These are phyloP conservation scores for Acromyrmex charruanus DNA, from an alignment of 1,140 invertebrate species.

Conservation along the genomic window DNA sequence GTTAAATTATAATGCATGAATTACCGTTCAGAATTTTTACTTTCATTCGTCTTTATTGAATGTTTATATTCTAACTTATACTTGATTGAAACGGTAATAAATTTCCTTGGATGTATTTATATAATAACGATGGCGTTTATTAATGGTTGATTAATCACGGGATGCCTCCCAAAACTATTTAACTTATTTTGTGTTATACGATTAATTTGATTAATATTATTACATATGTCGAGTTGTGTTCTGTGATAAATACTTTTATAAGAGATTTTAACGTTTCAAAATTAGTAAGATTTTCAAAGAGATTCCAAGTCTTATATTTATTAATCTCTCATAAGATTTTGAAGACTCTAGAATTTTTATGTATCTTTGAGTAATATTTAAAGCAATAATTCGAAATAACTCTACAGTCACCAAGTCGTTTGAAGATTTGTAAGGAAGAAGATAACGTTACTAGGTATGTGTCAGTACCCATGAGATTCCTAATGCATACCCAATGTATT, in stretches of 20 bases:
- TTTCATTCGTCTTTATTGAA: neutral
- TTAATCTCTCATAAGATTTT: conserved; percentile 12
- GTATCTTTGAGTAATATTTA: neutral
- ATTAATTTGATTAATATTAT: neutral
- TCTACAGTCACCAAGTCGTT: neutral
- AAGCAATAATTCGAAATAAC: conserved; percentile 10
- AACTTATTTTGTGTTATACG: neutral
- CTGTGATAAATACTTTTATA: neutral
- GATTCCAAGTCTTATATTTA: neutral
- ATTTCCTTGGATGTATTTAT: neutral
- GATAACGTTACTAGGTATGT: conserved; percentile 7
- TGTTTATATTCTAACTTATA: neutral
- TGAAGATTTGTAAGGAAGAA: neutral
- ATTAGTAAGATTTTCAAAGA: neutral
- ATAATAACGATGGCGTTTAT: neutral
- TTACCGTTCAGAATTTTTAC: too few species aligned
- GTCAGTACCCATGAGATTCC: neutral
- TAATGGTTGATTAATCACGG: neutral
- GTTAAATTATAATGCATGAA: too few species aligned
- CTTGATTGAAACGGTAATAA: neutral
- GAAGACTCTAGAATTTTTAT: conserved; percentile 22
- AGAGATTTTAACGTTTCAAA: neutral
- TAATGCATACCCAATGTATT: conserved; percentile 34
- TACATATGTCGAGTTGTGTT: neutral
- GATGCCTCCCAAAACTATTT: neutral